Percentiles rank a stretch among this genome's conserved stretches.
phyloP scores from a whole-genome alignment of 1,140 invertebrate species.

The Reticulitermes speratus region DNA sequence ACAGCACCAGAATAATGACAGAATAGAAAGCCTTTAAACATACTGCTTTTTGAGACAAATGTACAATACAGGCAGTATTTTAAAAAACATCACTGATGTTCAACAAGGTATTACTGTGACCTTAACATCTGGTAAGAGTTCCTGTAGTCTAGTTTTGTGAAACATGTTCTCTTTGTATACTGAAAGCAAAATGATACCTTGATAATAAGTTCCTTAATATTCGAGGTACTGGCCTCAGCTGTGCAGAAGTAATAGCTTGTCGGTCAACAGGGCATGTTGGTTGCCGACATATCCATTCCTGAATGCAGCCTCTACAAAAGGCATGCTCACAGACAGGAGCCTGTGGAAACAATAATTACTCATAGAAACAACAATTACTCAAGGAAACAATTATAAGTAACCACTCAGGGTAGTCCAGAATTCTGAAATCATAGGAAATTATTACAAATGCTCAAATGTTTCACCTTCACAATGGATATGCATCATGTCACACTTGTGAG shows the following conservation, averaged over 20 bases:
- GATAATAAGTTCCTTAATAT: conserved; percentile 89
- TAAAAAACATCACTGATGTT: no score
- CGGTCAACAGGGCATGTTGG: conserved; percentile 93
- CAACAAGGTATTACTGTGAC: no score
- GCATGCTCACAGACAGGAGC: conserved; percentile 94
- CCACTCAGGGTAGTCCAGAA: neutral
- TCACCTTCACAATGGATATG: no score
- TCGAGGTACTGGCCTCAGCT: conserved; percentile 85
- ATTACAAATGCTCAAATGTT: no score
- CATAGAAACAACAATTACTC: neutral
- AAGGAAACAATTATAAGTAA: conserved; percentile 30
- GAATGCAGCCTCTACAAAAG: conserved; percentile 90
- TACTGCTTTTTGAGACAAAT: no score
- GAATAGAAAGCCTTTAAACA: no score
- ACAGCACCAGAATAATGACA: no score
- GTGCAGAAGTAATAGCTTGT: conserved; percentile 79
- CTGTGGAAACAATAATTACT: conserved; percentile 54
- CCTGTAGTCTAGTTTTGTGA: no score
- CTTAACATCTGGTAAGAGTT: no score
- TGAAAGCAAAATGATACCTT: conserved; percentile 51
- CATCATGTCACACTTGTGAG: no score
- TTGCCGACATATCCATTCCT: conserved; percentile 90
- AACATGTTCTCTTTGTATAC: no score
- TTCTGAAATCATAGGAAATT: neutral
- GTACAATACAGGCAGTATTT: no score